Evolutionary conservation across 2,113 vertebrate species (phyloP).

Genomic region (Lamprotornis superbus): DNA sequence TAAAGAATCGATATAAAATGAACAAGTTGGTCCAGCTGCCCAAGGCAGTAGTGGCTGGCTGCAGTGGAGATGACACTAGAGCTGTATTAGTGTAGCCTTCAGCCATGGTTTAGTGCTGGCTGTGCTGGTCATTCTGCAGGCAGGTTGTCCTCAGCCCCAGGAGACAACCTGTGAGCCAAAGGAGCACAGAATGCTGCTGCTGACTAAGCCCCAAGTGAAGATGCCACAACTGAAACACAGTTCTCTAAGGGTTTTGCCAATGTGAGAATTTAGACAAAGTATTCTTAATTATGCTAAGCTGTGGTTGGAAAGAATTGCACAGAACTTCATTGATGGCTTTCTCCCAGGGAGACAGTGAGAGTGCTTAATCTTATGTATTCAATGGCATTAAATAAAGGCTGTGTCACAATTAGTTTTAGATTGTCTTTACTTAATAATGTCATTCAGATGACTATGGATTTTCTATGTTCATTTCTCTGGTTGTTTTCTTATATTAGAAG

Average conservation of each 20-base stretch:
- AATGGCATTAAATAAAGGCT: neutral
- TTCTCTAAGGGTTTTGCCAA: neutral
- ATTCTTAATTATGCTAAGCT: neutral
- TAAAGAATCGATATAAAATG: neutral
- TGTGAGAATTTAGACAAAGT: neutral
- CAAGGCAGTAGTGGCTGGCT: neutral
- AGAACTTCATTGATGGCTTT: neutral
- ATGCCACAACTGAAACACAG: neutral
- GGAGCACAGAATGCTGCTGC: neutral
- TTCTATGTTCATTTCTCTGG: neutral
- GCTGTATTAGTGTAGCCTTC: neutral
- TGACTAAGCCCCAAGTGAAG: neutral
- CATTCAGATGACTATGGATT: neutral
- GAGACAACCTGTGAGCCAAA: neutral
- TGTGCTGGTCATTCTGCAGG: neutral
- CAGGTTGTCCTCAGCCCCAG: neutral
- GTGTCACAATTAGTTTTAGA: neutral
- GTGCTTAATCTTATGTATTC: neutral
- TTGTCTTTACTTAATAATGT: neutral
- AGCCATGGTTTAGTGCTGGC: rapidly evolving
- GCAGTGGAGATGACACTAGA: neutral
- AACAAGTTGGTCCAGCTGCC: neutral
- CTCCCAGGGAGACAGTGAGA: neutral
- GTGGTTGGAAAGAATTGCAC: neutral
- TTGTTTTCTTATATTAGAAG: neutral